Percentiles rank a stretch among this genome's conserved stretches.
Evolutionary conservation across 2,888 invertebrate species (phyloP).

Genomic region (Agrotis puta): DNA sequence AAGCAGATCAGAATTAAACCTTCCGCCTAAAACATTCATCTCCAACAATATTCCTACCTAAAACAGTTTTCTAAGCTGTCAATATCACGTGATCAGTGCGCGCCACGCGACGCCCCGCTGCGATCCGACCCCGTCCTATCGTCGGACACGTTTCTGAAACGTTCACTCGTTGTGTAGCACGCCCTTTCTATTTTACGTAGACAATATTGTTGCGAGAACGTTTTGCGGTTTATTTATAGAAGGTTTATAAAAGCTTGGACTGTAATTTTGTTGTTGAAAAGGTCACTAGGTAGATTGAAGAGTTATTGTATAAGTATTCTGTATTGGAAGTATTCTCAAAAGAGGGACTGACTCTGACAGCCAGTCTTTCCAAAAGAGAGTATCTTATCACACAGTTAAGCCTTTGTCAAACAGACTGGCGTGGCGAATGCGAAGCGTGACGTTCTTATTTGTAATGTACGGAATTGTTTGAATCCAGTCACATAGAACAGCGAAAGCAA

Average conservation of each 20-base stretch:
- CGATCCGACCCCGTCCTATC: conserved; percentile 15
- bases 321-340: background rate
- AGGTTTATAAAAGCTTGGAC: conserved; percentile 1
- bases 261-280: conserved; percentile 6
- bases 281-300: background rate
- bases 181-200: conserved; percentile 29
- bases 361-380: background rate
- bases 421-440: no score
- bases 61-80: conserved; percentile 15
- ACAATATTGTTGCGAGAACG: conserved; percentile 10
- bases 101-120: conserved; percentile 50
- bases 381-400: background rate
- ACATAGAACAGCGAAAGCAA: no score
- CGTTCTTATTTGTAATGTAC: no score
- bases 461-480: no score
- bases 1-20: background rate
- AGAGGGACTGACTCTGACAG: background rate
- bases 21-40: background rate
- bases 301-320: background rate
- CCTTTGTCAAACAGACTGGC: no score
- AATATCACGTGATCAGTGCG: conserved; percentile 31
- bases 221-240: conserved; percentile 29
- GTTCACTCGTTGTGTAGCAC: conserved; percentile 4
- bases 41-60: background rate
- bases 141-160: conserved; percentile 33